Percentiles rank a stretch among this genome's conserved stretches.
These are phyloP conservation scores for Lichenostomus cassidix DNA, from an alignment of 2,113 vertebrate species.

Conservation along the genomic window DNA sequence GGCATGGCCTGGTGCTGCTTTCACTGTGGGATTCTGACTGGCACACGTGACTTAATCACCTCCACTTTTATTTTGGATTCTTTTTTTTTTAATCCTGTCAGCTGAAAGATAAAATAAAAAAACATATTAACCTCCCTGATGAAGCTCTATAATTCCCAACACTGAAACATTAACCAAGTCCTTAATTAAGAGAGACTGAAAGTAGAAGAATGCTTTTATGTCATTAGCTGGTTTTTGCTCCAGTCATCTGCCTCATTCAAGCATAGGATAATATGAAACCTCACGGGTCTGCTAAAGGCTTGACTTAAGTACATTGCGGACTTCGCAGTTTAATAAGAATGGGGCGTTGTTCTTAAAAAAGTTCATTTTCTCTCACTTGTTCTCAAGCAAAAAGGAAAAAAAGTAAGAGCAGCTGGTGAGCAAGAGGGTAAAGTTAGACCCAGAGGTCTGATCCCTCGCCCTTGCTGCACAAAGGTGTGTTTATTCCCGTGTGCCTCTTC, in stretches of 20 bases:
- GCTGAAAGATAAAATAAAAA: constrained; percentile 49
- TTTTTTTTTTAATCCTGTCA: neutral
- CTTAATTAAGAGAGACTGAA: constrained; percentile 62
- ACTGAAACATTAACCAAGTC: constrained; percentile 56
- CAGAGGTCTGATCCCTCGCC: neutral
- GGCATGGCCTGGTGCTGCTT: neutral
- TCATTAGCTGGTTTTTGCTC: constrained; percentile 65
- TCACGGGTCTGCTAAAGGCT: constrained; percentile 61
- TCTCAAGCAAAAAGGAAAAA: neutral
- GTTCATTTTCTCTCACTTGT: constrained; percentile 5
- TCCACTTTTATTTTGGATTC: neutral
- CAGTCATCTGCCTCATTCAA: constrained; percentile 64
- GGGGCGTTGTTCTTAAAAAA: neutral
- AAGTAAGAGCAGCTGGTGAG: neutral
- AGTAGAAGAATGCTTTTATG: constrained; percentile 68
- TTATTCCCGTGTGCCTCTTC: neutral
- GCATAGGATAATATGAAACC: constrained; percentile 69
- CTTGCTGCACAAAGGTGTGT: neutral
- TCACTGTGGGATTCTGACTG: neutral
- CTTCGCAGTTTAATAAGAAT: constrained; percentile 33
- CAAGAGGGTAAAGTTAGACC: neutral
- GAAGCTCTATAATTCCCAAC: constrained; percentile 52
- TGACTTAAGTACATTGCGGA: constrained; percentile 44
- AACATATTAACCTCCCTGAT: constrained; percentile 45
- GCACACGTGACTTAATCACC: constrained; percentile 22